phyloP scores from a whole-genome alignment of 1,140 invertebrate genomes.

The Spodoptera frugiperda region DNA sequence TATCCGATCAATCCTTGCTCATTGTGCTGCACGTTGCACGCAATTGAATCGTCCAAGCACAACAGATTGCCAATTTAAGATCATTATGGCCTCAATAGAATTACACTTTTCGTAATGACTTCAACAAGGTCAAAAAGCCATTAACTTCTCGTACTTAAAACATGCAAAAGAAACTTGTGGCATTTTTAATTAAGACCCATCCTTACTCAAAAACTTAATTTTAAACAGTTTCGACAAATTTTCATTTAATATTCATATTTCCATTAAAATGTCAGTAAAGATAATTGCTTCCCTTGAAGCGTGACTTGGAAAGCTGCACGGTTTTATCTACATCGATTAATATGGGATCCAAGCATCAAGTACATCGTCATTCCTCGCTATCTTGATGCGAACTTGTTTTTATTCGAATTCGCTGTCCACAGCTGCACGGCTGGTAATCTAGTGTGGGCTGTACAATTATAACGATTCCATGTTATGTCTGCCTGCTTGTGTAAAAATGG shows the following conservation, averaged over 20 bases:
- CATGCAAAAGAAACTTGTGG: background rate
- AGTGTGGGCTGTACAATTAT: slow-evolving; percentile 64
- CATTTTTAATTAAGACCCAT: background rate
- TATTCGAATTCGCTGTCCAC: slow-evolving; percentile 59
- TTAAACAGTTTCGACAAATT: background rate
- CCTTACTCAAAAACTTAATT: background rate
- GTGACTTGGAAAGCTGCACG: slow-evolving; percentile 21
- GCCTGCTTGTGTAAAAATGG: slow-evolving; percentile 57
- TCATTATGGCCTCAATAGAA: slow-evolving; percentile 55
- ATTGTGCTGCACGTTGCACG: slow-evolving; percentile 58
- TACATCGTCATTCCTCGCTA: slow-evolving; percentile 46
- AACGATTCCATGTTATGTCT: slow-evolving; percentile 62
- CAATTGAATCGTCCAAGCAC: slow-evolving; percentile 58
- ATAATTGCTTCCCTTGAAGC: slow-evolving; percentile 22
- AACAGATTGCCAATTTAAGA: slow-evolving; percentile 62
- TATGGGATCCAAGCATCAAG: slow-evolving; percentile 25
- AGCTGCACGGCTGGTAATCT: slow-evolving; percentile 69
- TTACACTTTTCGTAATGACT: slow-evolving; percentile 45
- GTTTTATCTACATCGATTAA: slow-evolving; percentile 32
- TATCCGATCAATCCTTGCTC: slow-evolving; percentile 51
- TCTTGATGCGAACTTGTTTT: slow-evolving; percentile 63
- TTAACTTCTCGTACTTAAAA: background rate
- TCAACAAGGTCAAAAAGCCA: slow-evolving; percentile 38
- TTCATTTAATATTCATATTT: slow-evolving; percentile 12
- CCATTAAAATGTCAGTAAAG: slow-evolving; percentile 17